Conservation (phyloP, 2,113 vertebrate genomes). For the Capreolus pygargus region DNA sequence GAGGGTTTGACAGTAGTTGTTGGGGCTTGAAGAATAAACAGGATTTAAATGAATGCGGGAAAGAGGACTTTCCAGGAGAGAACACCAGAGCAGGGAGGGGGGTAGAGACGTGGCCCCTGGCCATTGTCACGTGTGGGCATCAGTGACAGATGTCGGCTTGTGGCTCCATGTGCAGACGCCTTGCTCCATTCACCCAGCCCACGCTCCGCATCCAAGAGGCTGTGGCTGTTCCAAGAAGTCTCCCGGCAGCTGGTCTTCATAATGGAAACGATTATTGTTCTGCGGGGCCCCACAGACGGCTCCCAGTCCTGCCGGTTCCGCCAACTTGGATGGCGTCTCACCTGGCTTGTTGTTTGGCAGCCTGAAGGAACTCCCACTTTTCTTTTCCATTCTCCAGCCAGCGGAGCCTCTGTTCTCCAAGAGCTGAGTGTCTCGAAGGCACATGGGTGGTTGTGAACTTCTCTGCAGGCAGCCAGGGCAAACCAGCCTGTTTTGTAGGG, state of each 20-base stretch:
- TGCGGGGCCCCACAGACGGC: background rate
- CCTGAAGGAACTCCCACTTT: conserved; percentile 23
- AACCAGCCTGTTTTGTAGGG: background rate
- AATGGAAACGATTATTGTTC: conserved; percentile 27
- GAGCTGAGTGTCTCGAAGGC: background rate
- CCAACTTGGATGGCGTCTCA: conserved; percentile 43
- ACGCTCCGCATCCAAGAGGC: background rate
- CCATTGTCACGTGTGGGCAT: background rate
- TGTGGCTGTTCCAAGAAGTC: background rate
- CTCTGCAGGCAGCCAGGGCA: background rate
- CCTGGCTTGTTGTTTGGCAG: conserved; percentile 53
- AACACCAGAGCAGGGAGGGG: background rate
- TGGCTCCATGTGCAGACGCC: background rate
- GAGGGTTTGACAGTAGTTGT: background rate
- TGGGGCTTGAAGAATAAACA: background rate
- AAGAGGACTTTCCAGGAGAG: background rate
- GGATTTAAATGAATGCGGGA: background rate
- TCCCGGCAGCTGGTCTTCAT: background rate
- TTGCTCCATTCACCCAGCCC: background rate
- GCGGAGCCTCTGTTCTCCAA: background rate
- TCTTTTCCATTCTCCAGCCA: conserved; percentile 16
- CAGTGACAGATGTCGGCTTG: background rate
- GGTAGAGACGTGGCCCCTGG: background rate
- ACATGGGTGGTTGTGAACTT: background rate
- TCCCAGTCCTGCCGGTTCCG: background rate